These are phyloP conservation scores for Tragelaphus imberbis DNA, from an alignment of 2,113 vertebrate species.

Conservation along the genomic window DNA sequence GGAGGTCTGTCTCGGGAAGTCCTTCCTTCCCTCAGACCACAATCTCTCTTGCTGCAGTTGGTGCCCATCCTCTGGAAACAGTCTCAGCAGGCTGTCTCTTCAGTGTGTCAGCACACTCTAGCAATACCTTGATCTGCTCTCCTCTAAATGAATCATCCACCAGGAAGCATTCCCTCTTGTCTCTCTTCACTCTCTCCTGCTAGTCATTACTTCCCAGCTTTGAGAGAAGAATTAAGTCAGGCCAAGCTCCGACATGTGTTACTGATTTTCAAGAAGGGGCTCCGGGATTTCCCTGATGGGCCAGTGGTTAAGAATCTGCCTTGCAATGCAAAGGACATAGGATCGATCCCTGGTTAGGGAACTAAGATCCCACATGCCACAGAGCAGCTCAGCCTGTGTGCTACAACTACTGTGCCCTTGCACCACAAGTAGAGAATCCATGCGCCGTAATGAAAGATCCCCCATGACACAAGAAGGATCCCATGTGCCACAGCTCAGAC, in stretches of 20 bases:
- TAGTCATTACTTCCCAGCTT: not conserved
- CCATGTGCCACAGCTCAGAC: not conserved
- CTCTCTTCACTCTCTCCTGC: slow-evolving; percentile 11
- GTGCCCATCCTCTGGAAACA: not conserved
- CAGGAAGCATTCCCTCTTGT: not conserved
- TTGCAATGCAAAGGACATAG: not conserved
- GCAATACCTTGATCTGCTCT: not conserved
- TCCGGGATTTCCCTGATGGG: not conserved
- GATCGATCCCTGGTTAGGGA: not conserved
- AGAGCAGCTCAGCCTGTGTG: not conserved
- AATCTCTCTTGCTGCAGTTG: not conserved
- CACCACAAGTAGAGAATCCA: not conserved
- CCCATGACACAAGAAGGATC: not conserved
- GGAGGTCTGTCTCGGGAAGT: not conserved
- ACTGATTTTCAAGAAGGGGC: not conserved
- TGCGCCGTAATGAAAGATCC: not conserved
- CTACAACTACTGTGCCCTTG: not conserved
- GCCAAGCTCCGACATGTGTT: not conserved
- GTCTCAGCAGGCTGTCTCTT: not conserved
- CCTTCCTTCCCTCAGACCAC: not conserved
- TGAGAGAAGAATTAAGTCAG: not conserved
- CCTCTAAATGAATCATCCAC: not conserved
- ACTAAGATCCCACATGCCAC: not conserved
- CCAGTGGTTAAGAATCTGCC: not conserved
- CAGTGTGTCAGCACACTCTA: not conserved